These are phyloP conservation scores for Urophycis tenuis DNA, from an alignment of 2,797 vertebrate genomes.

Conservation along the genomic window DNA sequence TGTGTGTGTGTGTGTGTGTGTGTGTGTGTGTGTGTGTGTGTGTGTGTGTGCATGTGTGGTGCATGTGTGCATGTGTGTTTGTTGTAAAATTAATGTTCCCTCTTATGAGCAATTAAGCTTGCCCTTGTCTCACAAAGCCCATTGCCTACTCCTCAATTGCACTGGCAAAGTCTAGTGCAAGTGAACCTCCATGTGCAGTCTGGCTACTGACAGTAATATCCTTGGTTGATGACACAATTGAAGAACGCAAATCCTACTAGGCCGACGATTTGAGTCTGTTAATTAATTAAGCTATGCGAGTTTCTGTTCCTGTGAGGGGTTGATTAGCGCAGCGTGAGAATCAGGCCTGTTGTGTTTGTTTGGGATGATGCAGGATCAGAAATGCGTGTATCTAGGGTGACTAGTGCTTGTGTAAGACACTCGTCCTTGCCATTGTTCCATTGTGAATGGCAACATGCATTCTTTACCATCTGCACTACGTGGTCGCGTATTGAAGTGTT, in stretches of 20 bases:
- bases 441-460: conserved; percentile 19
- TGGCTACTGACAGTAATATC: conserved; percentile 31
- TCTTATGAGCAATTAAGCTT: background rate
- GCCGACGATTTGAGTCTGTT: conserved; percentile 3
- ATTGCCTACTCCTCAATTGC: conserved; percentile 20
- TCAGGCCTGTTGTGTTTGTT: conserved; percentile 11
- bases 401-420: conserved; percentile 19
- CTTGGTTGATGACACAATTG: conserved; percentile 16
- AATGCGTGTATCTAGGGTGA: conserved; percentile 5
- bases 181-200: background rate
- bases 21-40: no score
- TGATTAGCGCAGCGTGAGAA: conserved; percentile 16
- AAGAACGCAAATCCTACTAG: conserved; percentile 16
- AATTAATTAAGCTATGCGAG: conserved; percentile 19
- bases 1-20: no score
- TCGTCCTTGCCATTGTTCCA: conserved; percentile 20
- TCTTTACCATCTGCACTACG: conserved; percentile 23
- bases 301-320: conserved; percentile 14
- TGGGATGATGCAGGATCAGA: conserved; percentile 19
- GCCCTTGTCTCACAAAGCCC: background rate
- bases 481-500: conserved; percentile 17
- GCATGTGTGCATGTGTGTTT: no score
- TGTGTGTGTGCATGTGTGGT: no score
- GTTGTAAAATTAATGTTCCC: background rate
- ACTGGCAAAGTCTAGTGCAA: conserved; percentile 38